phyloP scores from a whole-genome alignment of 1,140 invertebrate genomes.

The Macrocentrus cingulum region DNA sequence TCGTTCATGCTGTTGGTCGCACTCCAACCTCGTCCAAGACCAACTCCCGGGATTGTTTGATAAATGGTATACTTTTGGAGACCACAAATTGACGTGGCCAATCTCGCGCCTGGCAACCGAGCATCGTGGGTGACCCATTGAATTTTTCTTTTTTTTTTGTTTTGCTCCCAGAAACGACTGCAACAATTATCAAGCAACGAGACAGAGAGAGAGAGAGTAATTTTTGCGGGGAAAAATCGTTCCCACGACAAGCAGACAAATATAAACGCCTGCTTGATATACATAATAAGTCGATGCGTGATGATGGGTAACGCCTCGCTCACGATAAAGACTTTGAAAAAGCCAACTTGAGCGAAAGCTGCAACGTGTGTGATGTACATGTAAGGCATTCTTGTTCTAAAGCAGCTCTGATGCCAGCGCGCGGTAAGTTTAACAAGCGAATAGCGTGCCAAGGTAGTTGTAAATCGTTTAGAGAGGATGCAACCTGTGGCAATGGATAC shows the following conservation, averaged over 20 bases:
- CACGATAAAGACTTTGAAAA: too few relatives aligned
- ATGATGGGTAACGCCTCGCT: too few relatives aligned
- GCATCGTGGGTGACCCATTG: background rate
- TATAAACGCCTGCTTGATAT: too few relatives aligned
- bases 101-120: too few relatives aligned
- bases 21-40: background rate
- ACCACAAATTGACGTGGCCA: constrained; percentile 18
- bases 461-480: constrained; percentile 32
- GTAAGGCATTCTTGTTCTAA: background rate
- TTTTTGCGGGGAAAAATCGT: too few relatives aligned
- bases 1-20: background rate
- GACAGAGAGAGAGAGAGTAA: too few relatives aligned
- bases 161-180: background rate
- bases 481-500: constrained; percentile 25
- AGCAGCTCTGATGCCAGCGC: background rate
- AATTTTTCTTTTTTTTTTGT: background rate
- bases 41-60: constrained; percentile 3
- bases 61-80: constrained; percentile 22
- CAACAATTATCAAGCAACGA: too few relatives aligned
- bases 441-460: constrained; percentile 30
- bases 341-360: too few relatives aligned
- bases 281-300: too few relatives aligned
- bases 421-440: constrained; percentile 25
- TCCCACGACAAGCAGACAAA: too few relatives aligned
- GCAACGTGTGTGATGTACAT: too few relatives aligned